Conservation (phyloP, 2,113 vertebrate genomes). For the Ifrita kowaldi region DNA sequence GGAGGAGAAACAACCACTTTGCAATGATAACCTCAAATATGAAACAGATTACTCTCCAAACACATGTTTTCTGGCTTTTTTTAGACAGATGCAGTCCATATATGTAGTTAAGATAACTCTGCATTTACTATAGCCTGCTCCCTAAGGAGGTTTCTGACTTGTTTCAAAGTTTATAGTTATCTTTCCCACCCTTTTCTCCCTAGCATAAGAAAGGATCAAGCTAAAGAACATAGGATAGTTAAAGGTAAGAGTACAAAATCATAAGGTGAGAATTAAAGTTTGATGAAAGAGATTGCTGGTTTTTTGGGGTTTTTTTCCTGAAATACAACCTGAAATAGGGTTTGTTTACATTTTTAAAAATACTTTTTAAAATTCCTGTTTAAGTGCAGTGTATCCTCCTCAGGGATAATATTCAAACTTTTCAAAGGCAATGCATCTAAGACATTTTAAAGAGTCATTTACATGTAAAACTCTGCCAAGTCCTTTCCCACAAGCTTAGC, state of each 20-base stretch:
- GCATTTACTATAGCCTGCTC: not conserved
- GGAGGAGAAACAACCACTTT: not conserved
- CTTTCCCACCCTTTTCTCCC: not conserved
- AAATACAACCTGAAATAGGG: not conserved
- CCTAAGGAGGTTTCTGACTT: not conserved
- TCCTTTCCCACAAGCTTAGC: slow-evolving; percentile 93
- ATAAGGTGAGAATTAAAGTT: not conserved
- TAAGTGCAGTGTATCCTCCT: not conserved
- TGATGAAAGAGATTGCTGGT: not conserved
- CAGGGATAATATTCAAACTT: not conserved
- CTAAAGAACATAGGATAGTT: not conserved
- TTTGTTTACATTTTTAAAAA: not conserved
- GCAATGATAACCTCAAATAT: not conserved
- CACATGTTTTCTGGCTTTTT: not conserved
- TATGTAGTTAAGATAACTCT: not conserved
- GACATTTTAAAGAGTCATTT: slow-evolving; percentile 51
- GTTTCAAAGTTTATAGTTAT: not conserved
- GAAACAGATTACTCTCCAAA: not conserved
- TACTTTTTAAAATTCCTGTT: not conserved
- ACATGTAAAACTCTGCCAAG: slow-evolving; percentile 97
- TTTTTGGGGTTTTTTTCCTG: not conserved
- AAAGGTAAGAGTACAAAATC: not conserved
- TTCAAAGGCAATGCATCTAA: not conserved
- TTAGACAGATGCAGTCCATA: not conserved
- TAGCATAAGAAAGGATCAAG: not conserved